Evolutionary conservation across 2,888 invertebrate genomes (phyloP).

Genomic region (Scotopteryx bipunctaria): DNA sequence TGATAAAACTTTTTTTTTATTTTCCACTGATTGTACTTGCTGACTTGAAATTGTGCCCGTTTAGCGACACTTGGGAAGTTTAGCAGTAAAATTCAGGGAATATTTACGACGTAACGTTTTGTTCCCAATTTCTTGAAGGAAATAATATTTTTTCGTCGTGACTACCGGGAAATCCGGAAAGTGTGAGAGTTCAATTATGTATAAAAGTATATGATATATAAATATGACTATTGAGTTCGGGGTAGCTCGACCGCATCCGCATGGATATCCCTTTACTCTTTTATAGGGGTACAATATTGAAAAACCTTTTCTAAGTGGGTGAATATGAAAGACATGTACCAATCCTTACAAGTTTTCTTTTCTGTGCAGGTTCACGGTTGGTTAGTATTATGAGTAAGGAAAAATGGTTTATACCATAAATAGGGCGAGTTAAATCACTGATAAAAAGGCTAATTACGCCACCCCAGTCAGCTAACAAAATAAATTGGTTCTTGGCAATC

Average conservation of each 20-base stretch:
- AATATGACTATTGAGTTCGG: slow-evolving; percentile 9
- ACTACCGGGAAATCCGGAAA: slow-evolving; percentile 3
- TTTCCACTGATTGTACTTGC: slow-evolving; percentile 32
- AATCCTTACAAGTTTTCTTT: slow-evolving; percentile 6
- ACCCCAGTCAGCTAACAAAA: slow-evolving; percentile 33
- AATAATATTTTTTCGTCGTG: slow-evolving; percentile 13
- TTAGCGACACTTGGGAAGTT: slow-evolving; percentile 35
- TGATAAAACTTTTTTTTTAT: slow-evolving; percentile 38
- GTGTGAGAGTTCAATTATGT: slow-evolving; percentile 1
- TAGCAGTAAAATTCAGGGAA: slow-evolving; percentile 32
- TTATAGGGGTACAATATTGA: slow-evolving; percentile 24
- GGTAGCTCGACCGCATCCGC: slow-evolving; percentile 21
- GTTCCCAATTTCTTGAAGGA: slow-evolving; percentile 30
- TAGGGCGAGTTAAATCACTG: no score
- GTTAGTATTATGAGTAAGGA: not conserved
- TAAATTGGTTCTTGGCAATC: slow-evolving; percentile 52
- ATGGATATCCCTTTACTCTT: slow-evolving; percentile 8
- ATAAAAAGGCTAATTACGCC: no score
- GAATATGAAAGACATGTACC: slow-evolving; percentile 13
- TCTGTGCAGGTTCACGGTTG: not conserved
- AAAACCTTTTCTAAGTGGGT: slow-evolving; percentile 18
- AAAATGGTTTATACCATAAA: not conserved
- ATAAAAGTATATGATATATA: not conserved
- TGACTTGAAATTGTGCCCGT: slow-evolving; percentile 35
- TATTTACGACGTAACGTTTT: slow-evolving; percentile 36